phyloP scores from a whole-genome alignment of 1,140 invertebrate species.

The Musca vetustissima region DNA sequence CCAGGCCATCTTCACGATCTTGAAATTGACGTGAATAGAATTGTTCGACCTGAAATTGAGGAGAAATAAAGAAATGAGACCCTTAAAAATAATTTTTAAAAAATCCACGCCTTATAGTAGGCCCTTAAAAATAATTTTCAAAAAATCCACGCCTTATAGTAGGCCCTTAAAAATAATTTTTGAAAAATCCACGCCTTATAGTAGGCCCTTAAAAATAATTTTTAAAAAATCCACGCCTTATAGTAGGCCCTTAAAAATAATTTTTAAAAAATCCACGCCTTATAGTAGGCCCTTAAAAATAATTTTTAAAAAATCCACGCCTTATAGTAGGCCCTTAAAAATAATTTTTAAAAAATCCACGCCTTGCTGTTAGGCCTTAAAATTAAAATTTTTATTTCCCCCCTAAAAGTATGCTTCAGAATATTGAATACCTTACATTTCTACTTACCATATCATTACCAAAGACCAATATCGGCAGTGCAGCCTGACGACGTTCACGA shows the following conservation, averaged over 20 bases:
- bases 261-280: not conserved
- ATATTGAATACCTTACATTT: not conserved
- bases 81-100: not conserved
- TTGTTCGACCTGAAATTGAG: slow-evolving; percentile 74
- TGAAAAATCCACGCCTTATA: too few relatives aligned
- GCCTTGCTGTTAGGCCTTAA: too few relatives aligned
- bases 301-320: not conserved
- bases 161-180: not conserved
- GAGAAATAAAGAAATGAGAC: not conserved
- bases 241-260: not conserved
- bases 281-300: not conserved
- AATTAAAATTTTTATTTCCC: not conserved
- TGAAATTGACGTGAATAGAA: slow-evolving; percentile 92
- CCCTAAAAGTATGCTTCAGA: not conserved
- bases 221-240: not conserved
- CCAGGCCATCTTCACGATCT: slow-evolving; percentile 87
- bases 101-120: not conserved
- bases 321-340: too few relatives aligned
- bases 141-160: too few relatives aligned
- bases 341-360: too few relatives aligned
- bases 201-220: not conserved
- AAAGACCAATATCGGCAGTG: slow-evolving; percentile 86
- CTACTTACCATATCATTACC: slow-evolving; percentile 77
- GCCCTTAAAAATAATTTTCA: too few relatives aligned
- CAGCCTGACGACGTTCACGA: slow-evolving; percentile 86